Conservation (phyloP, 2,113 vertebrate genomes). For the Cynopterus brachyotis region DNA sequence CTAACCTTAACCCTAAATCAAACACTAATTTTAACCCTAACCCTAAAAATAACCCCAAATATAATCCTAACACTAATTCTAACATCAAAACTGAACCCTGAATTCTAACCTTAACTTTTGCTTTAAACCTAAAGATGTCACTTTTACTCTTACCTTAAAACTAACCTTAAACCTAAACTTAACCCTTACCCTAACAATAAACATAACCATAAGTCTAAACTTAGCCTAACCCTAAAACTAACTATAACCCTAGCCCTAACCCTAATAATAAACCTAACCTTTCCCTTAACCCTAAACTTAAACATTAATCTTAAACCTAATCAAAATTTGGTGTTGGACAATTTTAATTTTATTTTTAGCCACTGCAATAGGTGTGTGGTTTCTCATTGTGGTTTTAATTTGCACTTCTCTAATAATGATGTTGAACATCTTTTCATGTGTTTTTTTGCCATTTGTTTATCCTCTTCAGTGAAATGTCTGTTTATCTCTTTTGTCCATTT, state of each 20-base stretch:
- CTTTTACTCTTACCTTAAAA: background rate
- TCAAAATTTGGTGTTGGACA: background rate
- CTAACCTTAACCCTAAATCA: too few relatives aligned
- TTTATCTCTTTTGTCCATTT: background rate
- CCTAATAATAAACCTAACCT: background rate
- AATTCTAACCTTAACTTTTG: background rate
- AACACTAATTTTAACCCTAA: background rate
- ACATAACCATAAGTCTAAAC: background rate
- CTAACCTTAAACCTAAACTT: background rate
- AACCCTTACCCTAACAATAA: background rate
- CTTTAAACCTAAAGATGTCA: background rate
- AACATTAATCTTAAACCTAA: background rate
- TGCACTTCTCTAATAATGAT: background rate
- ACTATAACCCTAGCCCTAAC: background rate
- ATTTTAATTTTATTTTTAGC: background rate
- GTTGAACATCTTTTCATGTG: background rate
- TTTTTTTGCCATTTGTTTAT: background rate
- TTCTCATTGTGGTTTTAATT: background rate
- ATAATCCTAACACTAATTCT: background rate
- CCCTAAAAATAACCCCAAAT: background rate
- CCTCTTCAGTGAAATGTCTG: conserved; percentile 9
- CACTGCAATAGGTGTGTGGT: background rate
- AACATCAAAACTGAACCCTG: background rate
- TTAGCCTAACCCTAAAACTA: background rate
- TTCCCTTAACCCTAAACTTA: too few relatives aligned